phyloP scores from a whole-genome alignment of 2,797 vertebrate species.

The Tolypeutes matacus region DNA sequence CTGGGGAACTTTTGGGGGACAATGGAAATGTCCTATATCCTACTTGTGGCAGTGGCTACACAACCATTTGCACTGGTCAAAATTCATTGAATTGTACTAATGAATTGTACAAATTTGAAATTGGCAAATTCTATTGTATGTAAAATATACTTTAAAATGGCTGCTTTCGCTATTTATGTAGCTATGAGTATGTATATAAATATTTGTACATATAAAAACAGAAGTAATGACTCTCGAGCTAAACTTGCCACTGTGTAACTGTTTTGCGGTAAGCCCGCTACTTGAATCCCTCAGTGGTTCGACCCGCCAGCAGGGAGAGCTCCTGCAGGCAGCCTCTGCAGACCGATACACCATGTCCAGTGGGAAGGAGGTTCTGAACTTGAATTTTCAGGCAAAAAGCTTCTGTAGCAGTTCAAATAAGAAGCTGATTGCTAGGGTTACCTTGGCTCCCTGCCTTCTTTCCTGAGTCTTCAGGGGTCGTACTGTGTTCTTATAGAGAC shows the following conservation, averaged over 20 bases:
- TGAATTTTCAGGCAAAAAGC: constrained; percentile 48
- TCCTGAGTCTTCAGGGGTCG: constrained; percentile 70
- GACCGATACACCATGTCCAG: background rate
- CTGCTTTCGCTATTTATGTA: background rate
- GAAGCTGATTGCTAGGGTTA: constrained; percentile 61
- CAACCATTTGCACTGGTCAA: background rate
- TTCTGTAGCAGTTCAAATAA: constrained; percentile 40
- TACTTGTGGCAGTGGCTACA: background rate
- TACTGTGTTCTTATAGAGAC: constrained; percentile 55
- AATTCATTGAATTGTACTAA: constrained; percentile 21
- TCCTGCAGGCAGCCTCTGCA: background rate
- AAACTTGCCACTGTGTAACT: background rate
- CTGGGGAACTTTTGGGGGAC: background rate
- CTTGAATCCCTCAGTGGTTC: background rate
- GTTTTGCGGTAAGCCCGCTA: background rate
- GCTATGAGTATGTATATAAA: background rate
- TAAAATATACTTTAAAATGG: background rate
- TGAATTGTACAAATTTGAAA: constrained; percentile 13
- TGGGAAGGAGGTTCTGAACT: background rate
- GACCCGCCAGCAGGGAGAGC: background rate
- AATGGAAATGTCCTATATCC: background rate
- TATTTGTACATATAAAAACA: too few species aligned
- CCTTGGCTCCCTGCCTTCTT: constrained; percentile 64
- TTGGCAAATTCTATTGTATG: background rate
- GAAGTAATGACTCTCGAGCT: background rate